Evolutionary conservation across 53 echinoderm and acorn worm species (phyloP).

Genomic region (Henricia sp.): DNA sequence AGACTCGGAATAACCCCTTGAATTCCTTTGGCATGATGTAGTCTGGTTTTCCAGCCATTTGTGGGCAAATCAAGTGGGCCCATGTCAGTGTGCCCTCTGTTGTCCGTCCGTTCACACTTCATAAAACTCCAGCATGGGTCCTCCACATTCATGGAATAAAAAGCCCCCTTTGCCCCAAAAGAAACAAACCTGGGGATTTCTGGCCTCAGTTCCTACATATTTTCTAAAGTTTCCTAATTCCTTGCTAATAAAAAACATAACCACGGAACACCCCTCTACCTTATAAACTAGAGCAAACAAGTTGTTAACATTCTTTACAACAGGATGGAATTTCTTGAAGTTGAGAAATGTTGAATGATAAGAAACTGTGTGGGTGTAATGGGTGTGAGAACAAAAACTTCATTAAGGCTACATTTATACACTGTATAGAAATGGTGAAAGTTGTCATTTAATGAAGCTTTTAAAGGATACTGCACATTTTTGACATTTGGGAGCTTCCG

Average conservation of each 20-base stretch:
- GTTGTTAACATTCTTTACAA: slow-evolving; percentile 48
- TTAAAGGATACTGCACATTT: background rate
- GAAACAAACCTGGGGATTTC: slow-evolving; percentile 23
- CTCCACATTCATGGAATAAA: background rate
- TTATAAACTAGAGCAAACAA: slow-evolving; percentile 41
- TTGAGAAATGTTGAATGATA: background rate
- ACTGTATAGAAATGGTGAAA: background rate
- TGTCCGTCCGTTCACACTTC: slow-evolving; percentile 46
- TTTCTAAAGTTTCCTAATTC: background rate
- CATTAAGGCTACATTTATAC: background rate
- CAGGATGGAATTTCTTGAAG: background rate
- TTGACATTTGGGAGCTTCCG: background rate
- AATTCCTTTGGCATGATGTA: slow-evolving; percentile 51
- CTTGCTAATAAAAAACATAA: too few relatives aligned
- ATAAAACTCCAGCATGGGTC: slow-evolving; percentile 37
- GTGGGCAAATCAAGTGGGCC: slow-evolving; percentile 28
- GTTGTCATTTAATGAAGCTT: background rate
- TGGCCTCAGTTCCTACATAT: background rate
- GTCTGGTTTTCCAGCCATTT: slow-evolving; percentile 1
- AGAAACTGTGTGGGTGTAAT: background rate
- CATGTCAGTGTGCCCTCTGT: slow-evolving; percentile 39
- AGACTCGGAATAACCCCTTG: background rate
- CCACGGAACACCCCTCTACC: background rate
- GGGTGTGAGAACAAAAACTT: background rate
- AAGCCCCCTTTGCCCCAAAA: background rate